Evolutionary conservation across 53 echinoderm and acorn worm genomes (phyloP), one percentile per base, ranked within the genome.

Genomic region (Crossaster papposus): DNA sequence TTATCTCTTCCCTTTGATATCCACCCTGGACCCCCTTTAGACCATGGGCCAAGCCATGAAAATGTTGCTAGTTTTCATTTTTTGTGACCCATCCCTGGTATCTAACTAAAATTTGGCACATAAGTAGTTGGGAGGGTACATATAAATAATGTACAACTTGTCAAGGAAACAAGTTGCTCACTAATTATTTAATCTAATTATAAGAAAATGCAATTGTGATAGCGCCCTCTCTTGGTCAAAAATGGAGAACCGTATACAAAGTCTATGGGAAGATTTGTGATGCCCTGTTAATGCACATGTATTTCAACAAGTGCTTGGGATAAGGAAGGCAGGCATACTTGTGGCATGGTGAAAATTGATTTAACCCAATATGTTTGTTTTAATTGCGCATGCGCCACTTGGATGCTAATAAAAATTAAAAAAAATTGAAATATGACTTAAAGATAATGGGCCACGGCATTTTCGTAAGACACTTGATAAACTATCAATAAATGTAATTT

Each of bases 161-260:
- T 64, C 64, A 64, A 64, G 64, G 64, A 22, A 64, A 64, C 4
- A 64, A 64, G 11, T 64, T 64, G 64, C 64, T 3, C 64, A 64
- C 64, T 64, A 64, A 64, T 64, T 64, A 64, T 3, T 64, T 64
- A 22, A 64, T 64, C 64, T 18, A 22, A 64, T n/a, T n/a, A n/a
- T n/a, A 64, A 64, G 23, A 64, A 64, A 64, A 64, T 64, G 23
- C 64, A 64, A 64, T 64, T 64, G 64, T 64, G 20, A 64, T 64
- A 64, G 64, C 64, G 64, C 64, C 64, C 64, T 64, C 64, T 64
- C 12, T 64, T 64, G 64, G 64, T 64, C 64, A 64, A 64, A 64
- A 13, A 64, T 64, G 64, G 64, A 64, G 64, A 64, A 64, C 64
- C 20, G 20, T 64, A 22, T 64, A 64, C 20, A 22, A 64, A 64